phyloP scores from a whole-genome alignment of 2,113 vertebrate genomes.

The Empidonax traillii region DNA sequence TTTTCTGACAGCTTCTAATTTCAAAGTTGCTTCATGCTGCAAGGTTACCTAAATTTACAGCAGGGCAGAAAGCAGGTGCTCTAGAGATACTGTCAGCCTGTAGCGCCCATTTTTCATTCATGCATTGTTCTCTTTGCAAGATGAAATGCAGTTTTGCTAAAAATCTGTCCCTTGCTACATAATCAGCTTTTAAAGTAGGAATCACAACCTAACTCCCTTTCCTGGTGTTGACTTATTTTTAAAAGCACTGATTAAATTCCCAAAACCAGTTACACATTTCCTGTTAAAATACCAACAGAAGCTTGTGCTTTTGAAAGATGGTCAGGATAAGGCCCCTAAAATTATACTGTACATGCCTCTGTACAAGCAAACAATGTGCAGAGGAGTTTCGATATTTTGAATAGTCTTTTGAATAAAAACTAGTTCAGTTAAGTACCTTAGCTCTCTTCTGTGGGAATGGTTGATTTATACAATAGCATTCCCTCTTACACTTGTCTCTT shows the following conservation, averaged over 20 bases:
- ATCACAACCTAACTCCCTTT: background rate
- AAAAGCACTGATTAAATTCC: background rate
- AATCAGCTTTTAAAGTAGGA: background rate
- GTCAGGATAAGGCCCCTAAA: background rate
- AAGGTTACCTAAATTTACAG: slow-evolving; percentile 30
- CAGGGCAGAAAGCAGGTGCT: slow-evolving; percentile 5
- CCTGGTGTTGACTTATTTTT: background rate
- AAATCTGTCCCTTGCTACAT: background rate
- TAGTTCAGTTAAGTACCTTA: slow-evolving; percentile 10
- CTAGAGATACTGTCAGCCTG: slow-evolving; percentile 2
- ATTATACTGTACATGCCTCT: background rate
- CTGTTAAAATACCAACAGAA: background rate
- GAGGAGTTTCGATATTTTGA: slow-evolving; percentile 14
- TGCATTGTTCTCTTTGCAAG: background rate
- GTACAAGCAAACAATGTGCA: background rate
- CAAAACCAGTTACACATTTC: background rate
- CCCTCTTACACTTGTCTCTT: slow-evolving; percentile 15
- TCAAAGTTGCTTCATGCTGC: slow-evolving; percentile 13
- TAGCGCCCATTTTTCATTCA: background rate
- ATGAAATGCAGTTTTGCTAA: background rate
- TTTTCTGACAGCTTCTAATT: slow-evolving; percentile 28
- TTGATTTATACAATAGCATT: slow-evolving; percentile 47
- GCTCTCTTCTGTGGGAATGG: slow-evolving; percentile 6
- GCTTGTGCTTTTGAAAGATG: background rate
- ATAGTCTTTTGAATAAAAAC: slow-evolving; percentile 30